Percentiles rank a stretch among this genome's conserved stretches.
phyloP scores from a whole-genome alignment of 2,113 vertebrate species.

The Eptesicus fuscus region DNA sequence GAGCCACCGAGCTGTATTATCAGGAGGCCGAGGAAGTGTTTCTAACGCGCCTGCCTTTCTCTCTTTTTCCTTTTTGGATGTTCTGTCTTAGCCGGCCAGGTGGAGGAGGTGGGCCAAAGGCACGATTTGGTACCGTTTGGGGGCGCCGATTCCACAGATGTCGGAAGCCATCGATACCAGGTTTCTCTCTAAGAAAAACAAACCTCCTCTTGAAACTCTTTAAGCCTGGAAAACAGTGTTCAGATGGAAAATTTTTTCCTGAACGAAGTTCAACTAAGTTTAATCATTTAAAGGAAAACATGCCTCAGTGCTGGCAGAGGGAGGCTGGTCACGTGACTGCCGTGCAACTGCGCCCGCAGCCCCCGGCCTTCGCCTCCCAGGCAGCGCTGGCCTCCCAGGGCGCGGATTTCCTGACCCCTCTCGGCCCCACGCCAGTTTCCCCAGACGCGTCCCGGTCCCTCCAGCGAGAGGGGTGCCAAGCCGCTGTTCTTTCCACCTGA shows the following conservation, averaged over 20 bases:
- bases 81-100: neutral
- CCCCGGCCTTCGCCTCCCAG: no score
- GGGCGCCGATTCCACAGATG: neutral
- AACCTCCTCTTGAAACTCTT: slow-evolving; percentile 36
- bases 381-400: neutral
- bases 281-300: slow-evolving; percentile 66
- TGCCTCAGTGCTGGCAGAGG: neutral
- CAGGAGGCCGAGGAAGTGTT: neutral
- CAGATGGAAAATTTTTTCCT: slow-evolving; percentile 36
- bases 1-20: neutral
- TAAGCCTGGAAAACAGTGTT: neutral
- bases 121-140: neutral
- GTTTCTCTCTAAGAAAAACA: slow-evolving; percentile 55
- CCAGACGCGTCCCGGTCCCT: neutral
- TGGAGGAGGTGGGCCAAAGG: neutral
- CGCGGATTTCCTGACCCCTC: neutral
- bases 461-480: neutral
- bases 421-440: neutral
- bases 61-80: neutral
- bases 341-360: no score
- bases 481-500: neutral
- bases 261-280: slow-evolving; percentile 51
- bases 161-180: neutral
- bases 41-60: neutral
- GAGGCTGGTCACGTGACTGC: no score